A percentile compares a stretch with the other conserved stretches of the same genome.
phyloP scores from a whole-genome alignment of 2,888 invertebrate species.

The Chymomyza procnemis region DNA sequence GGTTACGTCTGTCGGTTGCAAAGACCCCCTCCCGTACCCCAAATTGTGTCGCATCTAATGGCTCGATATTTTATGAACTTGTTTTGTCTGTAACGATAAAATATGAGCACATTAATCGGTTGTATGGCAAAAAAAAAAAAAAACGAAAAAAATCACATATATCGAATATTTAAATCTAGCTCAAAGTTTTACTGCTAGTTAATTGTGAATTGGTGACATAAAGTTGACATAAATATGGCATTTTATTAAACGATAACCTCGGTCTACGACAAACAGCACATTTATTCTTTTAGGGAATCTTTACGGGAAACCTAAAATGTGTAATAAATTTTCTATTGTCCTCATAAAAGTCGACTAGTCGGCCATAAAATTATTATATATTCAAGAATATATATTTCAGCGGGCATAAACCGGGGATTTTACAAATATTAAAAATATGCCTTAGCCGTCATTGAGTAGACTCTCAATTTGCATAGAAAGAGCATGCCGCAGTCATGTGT shows the following conservation, averaged over 20 bases:
- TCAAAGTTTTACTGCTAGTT: neutral
- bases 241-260: neutral
- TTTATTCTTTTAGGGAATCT: too few relatives aligned
- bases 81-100: slow-evolving; percentile 41
- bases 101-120: slow-evolving; percentile 23
- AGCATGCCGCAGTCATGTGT: too few relatives aligned
- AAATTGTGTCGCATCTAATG: slow-evolving; percentile 47
- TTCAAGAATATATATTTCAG: too few relatives aligned
- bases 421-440: too few relatives aligned
- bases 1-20: slow-evolving; percentile 29
- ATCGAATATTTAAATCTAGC: neutral
- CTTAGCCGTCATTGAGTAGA: too few relatives aligned
- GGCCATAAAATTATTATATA: neutral
- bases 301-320: too few relatives aligned
- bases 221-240: neutral
- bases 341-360: neutral
- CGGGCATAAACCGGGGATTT: too few relatives aligned
- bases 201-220: neutral
- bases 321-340: neutral
- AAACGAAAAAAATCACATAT: neutral
- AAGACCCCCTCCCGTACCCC: slow-evolving; percentile 32
- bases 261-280: neutral
- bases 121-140: neutral
- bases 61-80: slow-evolving; percentile 43
- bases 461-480: too few relatives aligned